These are phyloP conservation scores for Cynopterus brachyotis DNA, from an alignment of 2,113 vertebrate genomes.

Conservation along the genomic window DNA sequence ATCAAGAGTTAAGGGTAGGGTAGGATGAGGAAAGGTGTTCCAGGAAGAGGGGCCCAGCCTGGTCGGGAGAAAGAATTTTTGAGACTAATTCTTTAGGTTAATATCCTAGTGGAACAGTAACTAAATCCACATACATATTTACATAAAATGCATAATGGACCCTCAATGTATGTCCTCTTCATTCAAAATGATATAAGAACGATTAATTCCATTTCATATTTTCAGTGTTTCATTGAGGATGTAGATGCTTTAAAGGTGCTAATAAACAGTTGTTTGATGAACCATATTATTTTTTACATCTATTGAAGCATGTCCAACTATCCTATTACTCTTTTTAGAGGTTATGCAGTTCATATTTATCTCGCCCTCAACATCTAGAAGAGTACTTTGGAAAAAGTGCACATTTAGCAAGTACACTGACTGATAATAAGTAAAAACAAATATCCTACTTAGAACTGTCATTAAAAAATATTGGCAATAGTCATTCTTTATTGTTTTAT, in stretches of 20 bases:
- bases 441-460: neutral
- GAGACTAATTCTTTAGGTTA: neutral
- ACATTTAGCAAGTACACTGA: neutral
- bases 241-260: neutral
- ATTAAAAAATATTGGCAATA: constrained; percentile 30
- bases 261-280: neutral
- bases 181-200: constrained; percentile 6
- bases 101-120: neutral
- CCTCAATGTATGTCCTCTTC: neutral
- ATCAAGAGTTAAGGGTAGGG: neutral
- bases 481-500: constrained; percentile 19
- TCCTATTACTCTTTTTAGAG: neutral
- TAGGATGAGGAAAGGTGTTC: neutral
- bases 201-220: neutral
- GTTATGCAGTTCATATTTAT: neutral
- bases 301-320: neutral
- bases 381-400: neutral
- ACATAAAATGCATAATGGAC: neutral
- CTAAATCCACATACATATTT: neutral
- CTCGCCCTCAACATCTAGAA: neutral
- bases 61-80: neutral
- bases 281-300: neutral
- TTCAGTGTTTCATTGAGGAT: neutral
- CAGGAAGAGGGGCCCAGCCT: neutral
- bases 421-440: constrained; percentile 3